Conservation (phyloP, 1,140 invertebrate genomes). For the Caenorhabditis tropicalis region DNA sequence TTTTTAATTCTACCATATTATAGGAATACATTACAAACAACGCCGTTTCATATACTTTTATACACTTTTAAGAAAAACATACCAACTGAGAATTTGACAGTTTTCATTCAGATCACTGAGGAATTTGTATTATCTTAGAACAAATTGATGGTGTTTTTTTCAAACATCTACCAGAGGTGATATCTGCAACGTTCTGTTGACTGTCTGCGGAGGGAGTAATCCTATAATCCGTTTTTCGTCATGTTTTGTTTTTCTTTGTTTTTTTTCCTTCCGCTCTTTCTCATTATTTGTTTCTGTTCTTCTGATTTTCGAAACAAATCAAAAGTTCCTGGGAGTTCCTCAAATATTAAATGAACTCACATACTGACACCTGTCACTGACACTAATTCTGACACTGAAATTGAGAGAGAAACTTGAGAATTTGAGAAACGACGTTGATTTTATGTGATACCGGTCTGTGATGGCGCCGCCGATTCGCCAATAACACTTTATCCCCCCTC, state of each 20-base stretch:
- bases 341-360: no score
- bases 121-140: not conserved
- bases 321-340: no score
- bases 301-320: not conserved
- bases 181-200: not conserved
- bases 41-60: no score
- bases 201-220: not conserved
- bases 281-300: not conserved
- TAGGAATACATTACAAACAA: no score
- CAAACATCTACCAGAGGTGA: not conserved
- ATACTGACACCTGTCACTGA: no score
- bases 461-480: conserved; percentile 32
- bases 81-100: no score
- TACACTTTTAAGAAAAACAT: no score
- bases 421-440: conserved; percentile 36
- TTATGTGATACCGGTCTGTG: conserved; percentile 36
- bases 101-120: no score
- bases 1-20: no score
- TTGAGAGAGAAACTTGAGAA: not conserved
- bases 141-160: not conserved
- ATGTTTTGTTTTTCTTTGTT: not conserved
- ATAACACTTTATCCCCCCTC: conserved; percentile 14
- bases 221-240: not conserved
- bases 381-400: not conserved
- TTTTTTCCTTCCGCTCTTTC: not conserved